A percentile compares a stretch with the other conserved stretches of the same genome.
Conservation (phyloP, 2,888 invertebrate species). For the Ceraclea dissimilis region DNA sequence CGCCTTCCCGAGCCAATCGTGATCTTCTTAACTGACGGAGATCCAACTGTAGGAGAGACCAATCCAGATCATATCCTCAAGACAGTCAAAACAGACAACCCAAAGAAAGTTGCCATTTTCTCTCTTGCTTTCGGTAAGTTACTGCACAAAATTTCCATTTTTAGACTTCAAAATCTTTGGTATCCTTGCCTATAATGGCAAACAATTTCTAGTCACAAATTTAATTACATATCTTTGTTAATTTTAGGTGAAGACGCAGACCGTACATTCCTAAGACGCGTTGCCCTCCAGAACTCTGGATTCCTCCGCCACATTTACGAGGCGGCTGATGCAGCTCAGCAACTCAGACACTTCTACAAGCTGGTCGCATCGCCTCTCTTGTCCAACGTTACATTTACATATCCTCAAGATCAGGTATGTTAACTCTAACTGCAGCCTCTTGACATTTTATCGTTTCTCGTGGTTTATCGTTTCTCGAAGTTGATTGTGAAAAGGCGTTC, state of each 20-base stretch:
- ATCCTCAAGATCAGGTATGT: constrained; percentile 47
- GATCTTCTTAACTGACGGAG: constrained; percentile 60
- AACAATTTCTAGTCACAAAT: no score
- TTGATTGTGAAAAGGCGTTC: neutral
- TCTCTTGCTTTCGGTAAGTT: constrained; percentile 58
- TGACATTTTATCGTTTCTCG: neutral
- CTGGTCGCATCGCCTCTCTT: constrained; percentile 63
- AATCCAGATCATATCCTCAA: constrained; percentile 46
- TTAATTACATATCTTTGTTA: no score
- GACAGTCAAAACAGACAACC: constrained; percentile 46
- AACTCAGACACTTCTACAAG: constrained; percentile 58
- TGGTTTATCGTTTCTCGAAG: neutral
- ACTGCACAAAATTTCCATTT: no score
- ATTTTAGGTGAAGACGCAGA: constrained; percentile 54
- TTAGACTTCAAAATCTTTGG: neutral
- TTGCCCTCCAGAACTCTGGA: constrained; percentile 58
- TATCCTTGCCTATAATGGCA: no score
- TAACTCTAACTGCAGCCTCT: neutral
- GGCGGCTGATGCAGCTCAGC: constrained; percentile 59
- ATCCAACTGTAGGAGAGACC: constrained; percentile 54
- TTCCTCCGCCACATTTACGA: constrained; percentile 66
- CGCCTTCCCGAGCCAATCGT: constrained; percentile 51
- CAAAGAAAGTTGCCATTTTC: constrained; percentile 49
- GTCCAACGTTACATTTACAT: constrained; percentile 56
- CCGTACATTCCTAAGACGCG: constrained; percentile 55